Evolutionary conservation across 1,140 invertebrate genomes (phyloP).

Genomic region (Drosophila micromelanica): DNA sequence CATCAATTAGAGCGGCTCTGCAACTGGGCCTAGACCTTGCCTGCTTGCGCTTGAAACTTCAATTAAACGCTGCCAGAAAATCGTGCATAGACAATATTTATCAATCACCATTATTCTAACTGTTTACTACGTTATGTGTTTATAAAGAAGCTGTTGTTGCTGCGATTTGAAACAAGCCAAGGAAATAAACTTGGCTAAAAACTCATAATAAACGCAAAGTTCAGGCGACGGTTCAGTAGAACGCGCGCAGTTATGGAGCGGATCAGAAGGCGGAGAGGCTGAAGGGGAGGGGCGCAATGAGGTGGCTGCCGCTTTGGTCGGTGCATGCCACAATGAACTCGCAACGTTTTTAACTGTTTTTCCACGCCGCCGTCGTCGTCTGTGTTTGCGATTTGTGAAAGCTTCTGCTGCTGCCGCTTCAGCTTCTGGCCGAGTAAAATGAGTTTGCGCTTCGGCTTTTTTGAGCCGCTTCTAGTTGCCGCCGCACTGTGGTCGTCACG

Average conservation of each 20-base stretch:
- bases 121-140: conserved; percentile 52
- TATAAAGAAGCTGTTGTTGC: conserved; percentile 35
- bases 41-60: conserved; percentile 76
- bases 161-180: too few species aligned
- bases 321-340: conserved; percentile 79
- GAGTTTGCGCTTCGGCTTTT: conserved; percentile 55
- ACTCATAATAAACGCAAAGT: conserved; percentile 78
- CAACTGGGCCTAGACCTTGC: conserved; percentile 46
- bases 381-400: conserved; percentile 77
- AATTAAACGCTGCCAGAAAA: conserved; percentile 65
- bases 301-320: conserved; percentile 24
- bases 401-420: conserved; percentile 65
- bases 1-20: conserved; percentile 63
- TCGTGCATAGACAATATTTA: conserved; percentile 81
- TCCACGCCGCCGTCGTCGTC: conserved; percentile 50
- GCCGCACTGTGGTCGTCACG: conserved; percentile 48
- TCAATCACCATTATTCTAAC: conserved; percentile 83
- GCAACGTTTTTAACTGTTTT: conserved; percentile 77
- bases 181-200: conserved; percentile 15
- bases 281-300: conserved; percentile 19
- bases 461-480: conserved; percentile 42
- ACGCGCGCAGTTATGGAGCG: conserved; percentile 40
- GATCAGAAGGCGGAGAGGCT: neutral
- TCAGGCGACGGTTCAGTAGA: conserved; percentile 74
- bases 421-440: conserved; percentile 50